These are phyloP conservation scores for Silurus meridionalis DNA, from an alignment of 2,113 vertebrate genomes.

Conservation along the genomic window DNA sequence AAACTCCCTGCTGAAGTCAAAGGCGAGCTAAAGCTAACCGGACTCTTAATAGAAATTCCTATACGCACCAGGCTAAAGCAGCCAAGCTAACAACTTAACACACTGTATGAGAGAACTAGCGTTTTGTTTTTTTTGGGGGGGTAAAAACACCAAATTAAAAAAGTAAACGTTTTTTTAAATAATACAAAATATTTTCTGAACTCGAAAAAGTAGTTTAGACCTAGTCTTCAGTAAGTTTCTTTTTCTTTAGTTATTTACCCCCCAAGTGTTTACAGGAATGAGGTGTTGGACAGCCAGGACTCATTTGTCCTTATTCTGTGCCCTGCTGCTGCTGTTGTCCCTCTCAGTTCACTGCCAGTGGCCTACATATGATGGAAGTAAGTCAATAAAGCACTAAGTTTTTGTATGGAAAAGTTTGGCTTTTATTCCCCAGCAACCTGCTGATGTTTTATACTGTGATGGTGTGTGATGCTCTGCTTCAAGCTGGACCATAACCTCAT, in stretches of 20 bases:
- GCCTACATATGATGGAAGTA: conserved; percentile 88
- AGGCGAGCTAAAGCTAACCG: conserved; percentile 30
- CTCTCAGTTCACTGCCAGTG: conserved; percentile 78
- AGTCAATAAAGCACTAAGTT: conserved; percentile 64
- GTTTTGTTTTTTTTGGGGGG: neutral
- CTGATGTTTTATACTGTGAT: neutral
- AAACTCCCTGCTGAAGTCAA: neutral
- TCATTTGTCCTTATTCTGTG: conserved; percentile 87
- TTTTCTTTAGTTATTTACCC: conserved; percentile 5
- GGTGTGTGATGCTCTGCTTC: neutral
- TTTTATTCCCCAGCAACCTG: neutral
- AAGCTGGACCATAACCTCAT: no score
- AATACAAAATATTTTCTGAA: neutral
- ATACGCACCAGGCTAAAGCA: neutral
- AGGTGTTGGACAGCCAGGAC: conserved; percentile 80
- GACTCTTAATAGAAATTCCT: conserved; percentile 2
- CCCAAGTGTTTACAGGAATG: conserved; percentile 77
- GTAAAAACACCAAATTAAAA: neutral
- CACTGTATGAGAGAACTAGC: neutral
- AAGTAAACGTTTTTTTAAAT: neutral
- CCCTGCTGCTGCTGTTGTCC: conserved; percentile 77
- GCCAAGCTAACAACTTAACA: neutral
- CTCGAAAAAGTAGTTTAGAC: neutral
- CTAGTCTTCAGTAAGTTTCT: neutral
- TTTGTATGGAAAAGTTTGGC: neutral